These are phyloP conservation scores for Lasius fuliginosus DNA, from an alignment of 2,888 invertebrate species.

Conservation along the genomic window DNA sequence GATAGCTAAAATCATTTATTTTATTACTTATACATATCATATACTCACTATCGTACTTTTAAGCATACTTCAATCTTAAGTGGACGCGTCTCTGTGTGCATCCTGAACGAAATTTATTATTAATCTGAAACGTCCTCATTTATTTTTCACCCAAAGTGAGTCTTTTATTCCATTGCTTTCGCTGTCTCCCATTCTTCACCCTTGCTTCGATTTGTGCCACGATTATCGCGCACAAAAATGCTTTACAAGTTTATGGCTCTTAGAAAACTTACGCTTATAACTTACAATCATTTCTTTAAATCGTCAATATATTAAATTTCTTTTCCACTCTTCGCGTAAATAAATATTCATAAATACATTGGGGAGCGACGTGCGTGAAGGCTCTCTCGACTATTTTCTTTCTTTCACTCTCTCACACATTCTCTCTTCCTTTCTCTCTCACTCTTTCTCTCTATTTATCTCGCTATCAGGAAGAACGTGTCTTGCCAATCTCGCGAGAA, in stretches of 20 bases:
- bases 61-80: constrained; percentile 76
- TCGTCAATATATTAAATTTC: constrained; percentile 82
- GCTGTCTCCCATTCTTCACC: constrained; percentile 69
- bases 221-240: constrained; percentile 39
- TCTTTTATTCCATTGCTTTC: constrained; percentile 78
- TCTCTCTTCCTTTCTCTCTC: constrained; percentile 7
- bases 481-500: constrained; percentile 34
- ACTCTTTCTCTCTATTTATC: background rate
- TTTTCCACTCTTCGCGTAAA: constrained; percentile 78
- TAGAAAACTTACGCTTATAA: constrained; percentile 78
- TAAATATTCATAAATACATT: constrained; percentile 81
- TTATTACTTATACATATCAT: constrained; percentile 80
- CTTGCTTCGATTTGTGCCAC: constrained; percentile 57
- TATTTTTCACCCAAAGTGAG: constrained; percentile 70
- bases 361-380: constrained; percentile 63
- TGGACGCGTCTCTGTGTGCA: constrained; percentile 61
- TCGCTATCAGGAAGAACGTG: constrained; percentile 44
- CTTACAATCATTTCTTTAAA: constrained; percentile 76
- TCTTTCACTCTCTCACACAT: background rate
- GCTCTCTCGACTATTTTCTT: constrained; percentile 58
- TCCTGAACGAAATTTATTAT: constrained; percentile 52
- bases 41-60: constrained; percentile 81
- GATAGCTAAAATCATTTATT: constrained; percentile 82
- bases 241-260: constrained; percentile 69
- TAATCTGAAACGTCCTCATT: constrained; percentile 45